Conservation (phyloP, 2,797 vertebrate species). For the Coreius guichenoti region DNA sequence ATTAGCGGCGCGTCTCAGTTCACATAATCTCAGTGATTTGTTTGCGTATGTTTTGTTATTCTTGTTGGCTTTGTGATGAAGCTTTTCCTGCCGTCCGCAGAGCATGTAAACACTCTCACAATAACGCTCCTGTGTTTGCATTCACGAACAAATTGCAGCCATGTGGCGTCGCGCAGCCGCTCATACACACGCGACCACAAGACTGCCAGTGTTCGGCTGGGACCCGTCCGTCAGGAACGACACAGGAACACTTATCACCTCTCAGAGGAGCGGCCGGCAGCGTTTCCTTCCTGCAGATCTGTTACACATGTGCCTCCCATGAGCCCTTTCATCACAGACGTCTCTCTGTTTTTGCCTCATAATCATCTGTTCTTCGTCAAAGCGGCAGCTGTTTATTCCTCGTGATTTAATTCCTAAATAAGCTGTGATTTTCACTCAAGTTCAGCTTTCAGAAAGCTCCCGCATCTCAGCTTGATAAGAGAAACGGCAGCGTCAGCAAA, state of each 20-base stretch:
- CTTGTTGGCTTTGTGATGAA: slow-evolving; percentile 31
- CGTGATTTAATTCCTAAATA: not conserved
- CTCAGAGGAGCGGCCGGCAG: slow-evolving; percentile 61
- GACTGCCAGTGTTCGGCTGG: slow-evolving; percentile 77
- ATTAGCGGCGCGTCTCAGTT: slow-evolving; percentile 2
- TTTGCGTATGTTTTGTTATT: slow-evolving; percentile 22
- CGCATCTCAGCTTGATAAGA: slow-evolving; percentile 16
- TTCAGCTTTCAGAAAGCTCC: not conserved
- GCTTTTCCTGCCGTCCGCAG: slow-evolving; percentile 30
- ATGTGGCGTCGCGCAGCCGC: slow-evolving; percentile 73
- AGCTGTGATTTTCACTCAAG: not conserved
- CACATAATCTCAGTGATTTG: slow-evolving; percentile 8
- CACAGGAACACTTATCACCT: slow-evolving; percentile 82
- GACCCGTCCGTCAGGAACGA: slow-evolving; percentile 75
- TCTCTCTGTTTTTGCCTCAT: slow-evolving; percentile 26
- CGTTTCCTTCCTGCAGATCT: slow-evolving; percentile 68
- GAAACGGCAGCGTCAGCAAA: slow-evolving; percentile 12
- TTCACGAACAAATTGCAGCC: slow-evolving; percentile 86
- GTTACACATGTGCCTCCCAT: slow-evolving; percentile 39
- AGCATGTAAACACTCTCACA: slow-evolving; percentile 64
- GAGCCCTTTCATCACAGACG: slow-evolving; percentile 8
- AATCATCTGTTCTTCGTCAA: slow-evolving; percentile 19
- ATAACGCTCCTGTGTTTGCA: slow-evolving; percentile 79
- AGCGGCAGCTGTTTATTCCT: not conserved
- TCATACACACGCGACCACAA: slow-evolving; percentile 69